Evolutionary conservation across 2,888 invertebrate genomes (phyloP).

Genomic region (Trisateles emortualis): DNA sequence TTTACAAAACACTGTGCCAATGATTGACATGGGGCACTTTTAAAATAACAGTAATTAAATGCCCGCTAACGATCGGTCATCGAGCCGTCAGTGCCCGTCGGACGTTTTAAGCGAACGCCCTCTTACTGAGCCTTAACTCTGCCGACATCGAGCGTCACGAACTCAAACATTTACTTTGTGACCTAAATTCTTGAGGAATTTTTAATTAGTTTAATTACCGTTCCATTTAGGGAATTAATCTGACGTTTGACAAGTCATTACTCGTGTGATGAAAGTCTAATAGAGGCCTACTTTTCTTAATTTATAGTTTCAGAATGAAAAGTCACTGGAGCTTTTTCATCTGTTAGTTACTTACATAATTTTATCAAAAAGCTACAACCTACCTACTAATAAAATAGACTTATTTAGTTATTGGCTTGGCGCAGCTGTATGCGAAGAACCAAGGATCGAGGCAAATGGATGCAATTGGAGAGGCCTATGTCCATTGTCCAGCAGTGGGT

Average conservation of each 20-base stretch:
- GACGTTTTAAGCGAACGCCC: constrained; percentile 65
- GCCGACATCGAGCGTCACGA: constrained; percentile 42
- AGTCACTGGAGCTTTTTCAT: background rate
- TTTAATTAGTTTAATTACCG: constrained; percentile 45
- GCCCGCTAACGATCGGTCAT: constrained; percentile 68
- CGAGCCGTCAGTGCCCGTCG: constrained; percentile 54
- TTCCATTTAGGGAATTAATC: constrained; percentile 28
- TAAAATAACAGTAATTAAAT: constrained; percentile 80
- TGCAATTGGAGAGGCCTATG: too few species aligned
- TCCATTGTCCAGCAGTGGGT: too few species aligned
- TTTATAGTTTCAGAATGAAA: constrained; percentile 1
- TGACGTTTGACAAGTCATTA: constrained; percentile 38
- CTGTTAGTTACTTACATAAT: too few species aligned
- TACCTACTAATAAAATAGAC: too few species aligned
- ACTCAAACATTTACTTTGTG: constrained; percentile 57
- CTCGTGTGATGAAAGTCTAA: constrained; percentile 36
- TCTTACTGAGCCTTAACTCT: constrained; percentile 34
- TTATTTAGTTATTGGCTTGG: too few species aligned
- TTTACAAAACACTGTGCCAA: constrained; percentile 57
- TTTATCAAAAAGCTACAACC: too few species aligned
- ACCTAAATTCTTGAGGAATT: constrained; percentile 41
- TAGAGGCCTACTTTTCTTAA: background rate
- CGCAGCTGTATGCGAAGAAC: too few species aligned
- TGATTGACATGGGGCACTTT: constrained; percentile 75
- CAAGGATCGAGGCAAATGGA: too few species aligned